Percentiles rank a stretch among this genome's conserved stretches.
phyloP scores from a whole-genome alignment of 2,888 invertebrate species.

The Sialis fuliginosa region DNA sequence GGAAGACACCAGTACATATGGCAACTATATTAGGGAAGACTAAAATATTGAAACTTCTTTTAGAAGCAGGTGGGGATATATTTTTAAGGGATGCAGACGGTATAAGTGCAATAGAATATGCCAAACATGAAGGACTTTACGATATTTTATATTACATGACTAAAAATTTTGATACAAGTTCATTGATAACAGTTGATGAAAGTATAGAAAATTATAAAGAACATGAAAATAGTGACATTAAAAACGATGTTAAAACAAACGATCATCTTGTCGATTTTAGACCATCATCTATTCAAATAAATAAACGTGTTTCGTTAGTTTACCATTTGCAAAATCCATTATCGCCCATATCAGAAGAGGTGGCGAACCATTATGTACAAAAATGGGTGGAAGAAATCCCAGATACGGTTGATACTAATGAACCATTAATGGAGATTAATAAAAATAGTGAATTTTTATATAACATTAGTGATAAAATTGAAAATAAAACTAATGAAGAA shows the following conservation, averaged over 20 bases:
- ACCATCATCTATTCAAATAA: no score
- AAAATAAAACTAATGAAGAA: no score
- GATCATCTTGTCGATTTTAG: no score
- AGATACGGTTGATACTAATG: neutral
- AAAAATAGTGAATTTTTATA: no score
- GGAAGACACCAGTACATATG: constrained; percentile 74
- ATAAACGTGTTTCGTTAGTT: neutral
- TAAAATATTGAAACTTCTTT: constrained; percentile 48
- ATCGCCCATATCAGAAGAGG: neutral
- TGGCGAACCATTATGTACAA: neutral
- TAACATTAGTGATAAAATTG: no score
- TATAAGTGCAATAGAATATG: constrained; percentile 55
- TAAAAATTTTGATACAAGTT: neutral
- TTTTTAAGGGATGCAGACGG: constrained; percentile 46
- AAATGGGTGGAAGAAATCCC: constrained; percentile 3
- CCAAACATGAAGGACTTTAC: constrained; percentile 44
- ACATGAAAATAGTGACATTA: neutral
- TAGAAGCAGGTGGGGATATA: constrained; percentile 63
- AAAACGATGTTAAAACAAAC: neutral
- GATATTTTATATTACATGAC: constrained; percentile 4
- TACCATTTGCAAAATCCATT: neutral
- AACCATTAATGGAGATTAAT: neutral
- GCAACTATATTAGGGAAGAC: constrained; percentile 68
- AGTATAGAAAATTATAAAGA: neutral
- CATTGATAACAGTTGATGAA: constrained; percentile 19